These are phyloP conservation scores for Phymastichus coffea DNA, from an alignment of 1,140 invertebrate genomes.

Conservation along the genomic window DNA sequence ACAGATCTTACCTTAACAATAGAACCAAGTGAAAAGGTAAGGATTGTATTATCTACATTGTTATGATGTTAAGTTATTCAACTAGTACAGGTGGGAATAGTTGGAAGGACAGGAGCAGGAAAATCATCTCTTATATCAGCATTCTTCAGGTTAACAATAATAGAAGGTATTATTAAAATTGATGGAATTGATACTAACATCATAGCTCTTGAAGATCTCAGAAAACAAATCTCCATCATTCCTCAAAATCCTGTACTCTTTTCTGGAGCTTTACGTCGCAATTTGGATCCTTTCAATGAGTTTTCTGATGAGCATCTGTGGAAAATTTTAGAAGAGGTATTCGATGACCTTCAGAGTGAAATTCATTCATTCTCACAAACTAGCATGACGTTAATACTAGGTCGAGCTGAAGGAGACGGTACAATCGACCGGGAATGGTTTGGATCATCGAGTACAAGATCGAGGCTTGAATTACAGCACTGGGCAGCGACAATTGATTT, in stretches of 20 bases:
- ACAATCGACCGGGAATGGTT: constrained; percentile 39
- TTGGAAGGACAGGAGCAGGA: constrained; percentile 86
- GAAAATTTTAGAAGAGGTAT: constrained; percentile 63
- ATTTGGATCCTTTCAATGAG: constrained; percentile 64
- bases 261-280: constrained; percentile 60
- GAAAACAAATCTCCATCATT: constrained; percentile 66
- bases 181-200: constrained; percentile 64
- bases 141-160: constrained; percentile 71
- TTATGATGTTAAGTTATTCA: too few species aligned
- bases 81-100: constrained; percentile 72
- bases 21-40: constrained; percentile 52
- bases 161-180: constrained; percentile 63
- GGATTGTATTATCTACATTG: neutral
- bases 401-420: constrained; percentile 54
- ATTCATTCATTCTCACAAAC: too few species aligned
- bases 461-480: constrained; percentile 68
- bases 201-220: constrained; percentile 64
- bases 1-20: constrained; percentile 60
- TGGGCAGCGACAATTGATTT: constrained; percentile 72
- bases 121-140: constrained; percentile 86
- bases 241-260: constrained; percentile 72
- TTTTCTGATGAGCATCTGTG: constrained; percentile 65
- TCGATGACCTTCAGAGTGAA: too few species aligned
- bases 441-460: constrained; percentile 60
- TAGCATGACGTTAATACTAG: constrained; percentile 25